Percentiles rank a stretch among this genome's conserved stretches.
Conservation (phyloP, 64 coral and sea anemone genomes). For the Montipora capricornis region DNA sequence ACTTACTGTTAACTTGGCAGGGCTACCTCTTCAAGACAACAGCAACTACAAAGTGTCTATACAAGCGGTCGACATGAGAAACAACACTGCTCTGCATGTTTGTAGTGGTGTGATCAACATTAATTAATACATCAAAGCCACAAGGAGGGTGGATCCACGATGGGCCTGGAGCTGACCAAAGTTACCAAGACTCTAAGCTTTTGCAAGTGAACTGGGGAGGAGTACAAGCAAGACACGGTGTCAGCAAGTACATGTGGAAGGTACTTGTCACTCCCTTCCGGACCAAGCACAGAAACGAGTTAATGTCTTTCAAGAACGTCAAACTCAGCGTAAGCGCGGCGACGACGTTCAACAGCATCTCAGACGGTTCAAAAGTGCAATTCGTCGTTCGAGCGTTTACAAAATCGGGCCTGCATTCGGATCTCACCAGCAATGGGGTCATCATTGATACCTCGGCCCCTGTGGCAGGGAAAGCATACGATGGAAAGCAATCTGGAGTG, state of each 20-base stretch:
- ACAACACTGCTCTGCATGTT: slow-evolving; percentile 44
- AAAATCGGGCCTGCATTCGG: slow-evolving; percentile 83
- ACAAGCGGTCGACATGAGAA: slow-evolving; percentile 70
- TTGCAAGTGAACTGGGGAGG: slow-evolving; percentile 76
- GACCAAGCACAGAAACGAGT: slow-evolving; percentile 13
- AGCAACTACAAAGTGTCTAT: slow-evolving; percentile 83
- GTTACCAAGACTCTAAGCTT: slow-evolving; percentile 65
- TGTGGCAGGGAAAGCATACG: slow-evolving; percentile 10
- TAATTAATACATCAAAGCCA: slow-evolving; percentile 85
- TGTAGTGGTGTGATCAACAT: slow-evolving; percentile 76
- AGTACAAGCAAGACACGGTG: slow-evolving; percentile 63
- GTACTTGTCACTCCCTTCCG: slow-evolving; percentile 33
- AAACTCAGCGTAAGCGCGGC: slow-evolving; percentile 37
- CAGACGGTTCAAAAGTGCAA: slow-evolving; percentile 72
- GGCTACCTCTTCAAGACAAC: slow-evolving; percentile 12
- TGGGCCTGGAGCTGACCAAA: slow-evolving; percentile 68
- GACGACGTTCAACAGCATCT: slow-evolving; percentile 33
- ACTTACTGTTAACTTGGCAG: not conserved
- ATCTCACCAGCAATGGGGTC: slow-evolving; percentile 74
- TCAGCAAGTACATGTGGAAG: slow-evolving; percentile 62
- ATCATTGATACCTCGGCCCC: slow-evolving; percentile 79
- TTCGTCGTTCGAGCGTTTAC: slow-evolving; percentile 74
- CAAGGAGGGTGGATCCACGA: slow-evolving; percentile 91
- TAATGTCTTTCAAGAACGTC: slow-evolving; percentile 48
- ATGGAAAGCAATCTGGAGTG: slow-evolving; percentile 9